phyloP scores from a whole-genome alignment of 1,140 invertebrate species.

The Pristionchus pacificus region DNA sequence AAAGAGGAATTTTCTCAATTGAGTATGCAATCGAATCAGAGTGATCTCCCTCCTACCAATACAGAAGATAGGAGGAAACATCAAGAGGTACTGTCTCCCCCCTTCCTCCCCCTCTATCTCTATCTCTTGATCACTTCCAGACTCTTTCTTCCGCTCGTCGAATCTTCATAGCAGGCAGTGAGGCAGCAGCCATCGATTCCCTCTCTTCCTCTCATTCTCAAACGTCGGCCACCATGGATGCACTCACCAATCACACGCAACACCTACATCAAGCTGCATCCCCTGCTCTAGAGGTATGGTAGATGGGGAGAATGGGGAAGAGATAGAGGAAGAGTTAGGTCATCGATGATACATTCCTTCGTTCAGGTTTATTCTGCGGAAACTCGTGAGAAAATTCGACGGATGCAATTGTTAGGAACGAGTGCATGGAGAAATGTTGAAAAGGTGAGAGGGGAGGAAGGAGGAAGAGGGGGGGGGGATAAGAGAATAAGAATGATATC shows the following conservation, averaged over 20 bases:
- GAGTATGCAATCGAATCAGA: too few relatives aligned
- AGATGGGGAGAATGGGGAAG: background rate
- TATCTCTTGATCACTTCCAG: constrained; percentile 4
- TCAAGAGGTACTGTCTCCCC: constrained; percentile 2
- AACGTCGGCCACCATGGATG: constrained; percentile 29
- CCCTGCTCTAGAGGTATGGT: constrained; percentile 32
- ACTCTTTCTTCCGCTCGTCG: constrained; percentile 38
- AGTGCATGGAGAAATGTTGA: constrained; percentile 25
- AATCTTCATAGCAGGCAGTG: constrained; percentile 39
- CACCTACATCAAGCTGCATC: constrained; percentile 32
- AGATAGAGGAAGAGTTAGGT: background rate
- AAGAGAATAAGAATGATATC: background rate
- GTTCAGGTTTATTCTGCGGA: constrained; percentile 33
- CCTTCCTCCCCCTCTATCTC: background rate
- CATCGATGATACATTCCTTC: background rate
- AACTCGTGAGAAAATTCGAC: constrained; percentile 38
- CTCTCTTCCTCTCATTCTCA: constrained; percentile 6
- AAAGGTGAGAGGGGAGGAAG: constrained; percentile 11
- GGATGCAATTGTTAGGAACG: constrained; percentile 34
- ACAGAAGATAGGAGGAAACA: constrained; percentile 14
- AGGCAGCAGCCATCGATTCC: constrained; percentile 16
- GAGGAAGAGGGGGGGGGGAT: constrained; percentile 1
- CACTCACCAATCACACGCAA: constrained; percentile 35
- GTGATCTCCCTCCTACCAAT: too few relatives aligned
- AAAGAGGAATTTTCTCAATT: too few relatives aligned